Evolutionary conservation across 92 coral and sea anemone genomes (phyloP).

Genomic region (Muricea muricata): DNA sequence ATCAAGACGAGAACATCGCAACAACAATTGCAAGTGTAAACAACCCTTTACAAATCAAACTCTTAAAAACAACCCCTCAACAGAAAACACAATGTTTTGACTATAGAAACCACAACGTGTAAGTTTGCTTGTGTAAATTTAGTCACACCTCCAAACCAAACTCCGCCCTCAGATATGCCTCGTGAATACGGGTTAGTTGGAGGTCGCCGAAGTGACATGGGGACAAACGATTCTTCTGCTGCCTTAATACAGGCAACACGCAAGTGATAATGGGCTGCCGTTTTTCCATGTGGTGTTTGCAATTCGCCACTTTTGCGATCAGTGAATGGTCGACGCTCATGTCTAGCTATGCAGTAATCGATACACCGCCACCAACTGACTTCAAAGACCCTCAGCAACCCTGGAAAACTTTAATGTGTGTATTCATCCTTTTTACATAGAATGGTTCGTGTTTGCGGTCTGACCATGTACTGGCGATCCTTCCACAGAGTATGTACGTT

Average conservation of each 20-base stretch:
- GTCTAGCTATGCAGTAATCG: neutral
- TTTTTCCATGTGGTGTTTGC: neutral
- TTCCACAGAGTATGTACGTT: constrained; percentile 42
- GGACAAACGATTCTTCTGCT: neutral
- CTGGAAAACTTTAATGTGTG: neutral
- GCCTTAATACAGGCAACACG: neutral
- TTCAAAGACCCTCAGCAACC: neutral
- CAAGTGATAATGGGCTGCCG: neutral
- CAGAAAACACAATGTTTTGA: too few species aligned
- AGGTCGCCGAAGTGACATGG: neutral
- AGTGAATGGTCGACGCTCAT: neutral
- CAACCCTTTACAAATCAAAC: too few species aligned
- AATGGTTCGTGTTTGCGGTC: neutral
- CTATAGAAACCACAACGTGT: too few species aligned
- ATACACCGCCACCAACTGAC: neutral
- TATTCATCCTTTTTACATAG: neutral
- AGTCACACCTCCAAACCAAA: neutral
- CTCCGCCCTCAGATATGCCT: neutral
- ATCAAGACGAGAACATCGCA: too few species aligned
- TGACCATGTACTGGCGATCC: neutral
- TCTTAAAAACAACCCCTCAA: too few species aligned
- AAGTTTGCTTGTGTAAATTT: too few species aligned
- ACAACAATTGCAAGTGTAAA: too few species aligned
- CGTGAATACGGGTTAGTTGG: neutral
- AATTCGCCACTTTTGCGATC: neutral